Conservation (phyloP, 92 coral and sea anemone species). For the Micromussa lordhowensis region DNA sequence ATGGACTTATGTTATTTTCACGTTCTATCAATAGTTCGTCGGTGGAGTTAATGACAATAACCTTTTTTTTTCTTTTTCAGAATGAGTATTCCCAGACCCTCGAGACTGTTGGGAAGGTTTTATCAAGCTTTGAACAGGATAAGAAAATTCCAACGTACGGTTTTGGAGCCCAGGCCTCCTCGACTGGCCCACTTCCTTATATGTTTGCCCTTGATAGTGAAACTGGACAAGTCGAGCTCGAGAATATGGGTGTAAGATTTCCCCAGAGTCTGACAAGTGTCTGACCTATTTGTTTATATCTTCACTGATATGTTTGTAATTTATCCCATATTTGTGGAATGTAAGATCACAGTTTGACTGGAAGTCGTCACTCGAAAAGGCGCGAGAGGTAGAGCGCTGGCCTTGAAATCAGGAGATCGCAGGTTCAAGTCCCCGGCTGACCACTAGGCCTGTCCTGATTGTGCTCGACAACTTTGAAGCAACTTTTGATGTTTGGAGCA, state of each 20-base stretch:
- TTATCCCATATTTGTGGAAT: neutral
- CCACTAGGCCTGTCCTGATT: too few species aligned
- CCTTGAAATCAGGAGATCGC: too few species aligned
- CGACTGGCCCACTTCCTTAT: slow-evolving; percentile 63
- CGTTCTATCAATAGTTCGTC: too few species aligned
- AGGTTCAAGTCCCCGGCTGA: neutral
- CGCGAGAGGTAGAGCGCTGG: too few species aligned
- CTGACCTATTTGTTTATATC: neutral
- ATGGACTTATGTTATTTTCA: too few species aligned
- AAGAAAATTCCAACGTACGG: slow-evolving; percentile 85
- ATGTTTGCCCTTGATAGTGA: slow-evolving; percentile 79
- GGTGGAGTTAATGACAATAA: too few species aligned
- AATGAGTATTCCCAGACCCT: slow-evolving; percentile 88
- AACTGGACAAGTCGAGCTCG: slow-evolving; percentile 59
- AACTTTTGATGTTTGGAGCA: too few species aligned
- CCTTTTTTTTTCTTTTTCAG: slow-evolving; percentile 49
- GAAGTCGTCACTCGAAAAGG: neutral
- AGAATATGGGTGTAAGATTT: slow-evolving; percentile 72
- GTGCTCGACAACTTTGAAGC: too few species aligned
- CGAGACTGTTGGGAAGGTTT: slow-evolving; percentile 76
- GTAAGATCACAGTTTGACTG: neutral
- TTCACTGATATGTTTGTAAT: neutral
- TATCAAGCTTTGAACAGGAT: slow-evolving; percentile 80
- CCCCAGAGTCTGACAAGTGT: neutral
- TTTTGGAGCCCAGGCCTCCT: slow-evolving; percentile 82